Conservation (phyloP, 2,888 invertebrate species). For the Pollenia labialis region DNA sequence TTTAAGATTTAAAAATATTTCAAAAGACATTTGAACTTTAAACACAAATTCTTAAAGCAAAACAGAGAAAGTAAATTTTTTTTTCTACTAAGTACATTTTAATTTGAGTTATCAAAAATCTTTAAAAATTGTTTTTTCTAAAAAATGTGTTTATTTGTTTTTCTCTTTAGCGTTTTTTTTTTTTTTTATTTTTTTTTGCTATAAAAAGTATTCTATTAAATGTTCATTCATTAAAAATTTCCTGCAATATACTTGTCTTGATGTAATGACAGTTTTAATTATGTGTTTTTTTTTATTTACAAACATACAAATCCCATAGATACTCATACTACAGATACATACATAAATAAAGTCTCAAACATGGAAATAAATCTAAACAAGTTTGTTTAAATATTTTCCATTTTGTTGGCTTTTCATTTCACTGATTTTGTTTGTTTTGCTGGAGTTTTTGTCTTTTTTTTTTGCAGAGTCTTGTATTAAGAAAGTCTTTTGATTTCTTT, state of each 20-base stretch:
- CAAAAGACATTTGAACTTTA: slow-evolving; percentile 45
- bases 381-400: slow-evolving; percentile 52
- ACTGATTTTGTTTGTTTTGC: slow-evolving; percentile 59
- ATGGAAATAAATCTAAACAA: slow-evolving; percentile 63
- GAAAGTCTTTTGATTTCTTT: slow-evolving; percentile 64
- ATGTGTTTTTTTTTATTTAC: not conserved
- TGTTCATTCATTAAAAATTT: slow-evolving; percentile 68
- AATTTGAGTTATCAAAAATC: not conserved
- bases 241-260: slow-evolving; percentile 53
- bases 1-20: slow-evolving; percentile 9
- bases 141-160: not conserved
- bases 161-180: not conserved
- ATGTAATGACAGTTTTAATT: slow-evolving; percentile 52
- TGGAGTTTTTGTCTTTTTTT: not conserved
- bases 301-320: not conserved
- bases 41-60: slow-evolving; percentile 42
- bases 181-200: not conserved
- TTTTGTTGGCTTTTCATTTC: slow-evolving; percentile 65
- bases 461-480: slow-evolving; percentile 24
- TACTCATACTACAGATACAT: not conserved
- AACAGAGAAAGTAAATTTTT: slow-evolving; percentile 53
- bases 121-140: not conserved
- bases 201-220: slow-evolving; percentile 24
- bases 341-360: not conserved
- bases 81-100: not conserved